phyloP scores from a whole-genome alignment of 2,888 invertebrate species.

The Seira sanloemensis region DNA sequence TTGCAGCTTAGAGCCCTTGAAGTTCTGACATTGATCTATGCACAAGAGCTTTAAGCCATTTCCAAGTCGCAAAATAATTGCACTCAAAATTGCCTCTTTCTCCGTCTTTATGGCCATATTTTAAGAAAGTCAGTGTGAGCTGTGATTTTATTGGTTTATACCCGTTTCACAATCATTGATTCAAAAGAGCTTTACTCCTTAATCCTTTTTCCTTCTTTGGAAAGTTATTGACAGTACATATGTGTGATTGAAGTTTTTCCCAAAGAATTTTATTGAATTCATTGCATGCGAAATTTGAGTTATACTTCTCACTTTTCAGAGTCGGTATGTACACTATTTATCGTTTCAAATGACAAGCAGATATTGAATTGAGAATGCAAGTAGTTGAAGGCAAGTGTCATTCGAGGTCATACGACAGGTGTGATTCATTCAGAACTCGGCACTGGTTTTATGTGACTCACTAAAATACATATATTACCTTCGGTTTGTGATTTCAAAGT shows the following conservation, averaged over 20 bases:
- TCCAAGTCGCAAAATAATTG: not conserved
- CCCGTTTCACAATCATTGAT: no score
- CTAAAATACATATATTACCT: not conserved
- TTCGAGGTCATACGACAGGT: not conserved
- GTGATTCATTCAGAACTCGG: not conserved
- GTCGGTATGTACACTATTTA: not conserved
- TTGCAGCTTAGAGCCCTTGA: not conserved
- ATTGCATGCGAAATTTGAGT: not conserved
- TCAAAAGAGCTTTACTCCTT: not conserved
- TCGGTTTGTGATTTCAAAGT: not conserved
- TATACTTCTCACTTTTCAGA: not conserved
- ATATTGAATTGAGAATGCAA: not conserved
- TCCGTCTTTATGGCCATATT: no score
- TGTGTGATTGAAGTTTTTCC: not conserved
- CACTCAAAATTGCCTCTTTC: not conserved
- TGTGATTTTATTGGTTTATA: no score
- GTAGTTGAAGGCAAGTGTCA: not conserved
- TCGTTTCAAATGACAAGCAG: not conserved
- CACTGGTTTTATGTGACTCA: not conserved
- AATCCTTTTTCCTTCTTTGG: not conserved
- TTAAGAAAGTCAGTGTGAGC: no score
- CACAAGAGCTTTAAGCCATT: not conserved
- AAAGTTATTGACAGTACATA: not conserved
- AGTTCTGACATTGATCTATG: constrained; percentile 37
- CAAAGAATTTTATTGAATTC: not conserved